Evolutionary conservation across 2,797 vertebrate species (phyloP), one percentile per base, ranked within the genome.

Genomic region (Malurus splendens): DNA sequence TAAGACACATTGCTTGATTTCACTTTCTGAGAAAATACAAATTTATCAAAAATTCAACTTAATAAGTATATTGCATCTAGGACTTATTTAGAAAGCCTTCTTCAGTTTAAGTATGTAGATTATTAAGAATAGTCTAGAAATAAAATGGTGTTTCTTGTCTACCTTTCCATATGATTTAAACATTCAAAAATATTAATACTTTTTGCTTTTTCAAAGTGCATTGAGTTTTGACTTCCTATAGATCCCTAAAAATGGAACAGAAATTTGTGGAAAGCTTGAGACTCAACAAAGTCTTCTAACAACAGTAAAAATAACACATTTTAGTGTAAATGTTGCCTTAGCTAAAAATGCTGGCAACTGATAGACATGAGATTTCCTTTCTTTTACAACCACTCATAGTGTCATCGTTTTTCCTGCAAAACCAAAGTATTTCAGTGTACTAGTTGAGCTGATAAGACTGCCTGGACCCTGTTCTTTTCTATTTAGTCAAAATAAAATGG

Each of bases 61-160:
- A 36, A 8, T 70, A 92, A 87, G 77, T 93, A 32, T 38, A 59
- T 23, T 61, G 57, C 78, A 27, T 68, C 73, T 76, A 88, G 33
- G 48, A 57, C 55, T 94, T 92, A 86, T 90, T 95, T 94, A 65
- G 95, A 94, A 93, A 92, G 28, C 12, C 55, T 94, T 92, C 45
- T 28, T 95, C 76, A 74, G 61, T 75, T 85, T 81, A 67, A 73
- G 80, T 70, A 71, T 14, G 13, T 77, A 92, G 28, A 80, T 86
- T 89, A 66, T 88, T 89, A 61, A 80, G 73, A 90, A 79, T 39
- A 86, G n/a, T 74, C 23, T 76, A 87, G 92, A 87, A 96, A 84
- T 84, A 62, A 86, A 92, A 89, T 65, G 0, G 54, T 68, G 6
- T 51, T 39, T 82, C 89, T 60, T 60, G 22, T 76, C 51, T 89